A percentile compares a stretch with the other conserved stretches of the same genome.
phyloP scores from a whole-genome alignment of 1,140 invertebrate species.

The Drosophila persimilis region DNA sequence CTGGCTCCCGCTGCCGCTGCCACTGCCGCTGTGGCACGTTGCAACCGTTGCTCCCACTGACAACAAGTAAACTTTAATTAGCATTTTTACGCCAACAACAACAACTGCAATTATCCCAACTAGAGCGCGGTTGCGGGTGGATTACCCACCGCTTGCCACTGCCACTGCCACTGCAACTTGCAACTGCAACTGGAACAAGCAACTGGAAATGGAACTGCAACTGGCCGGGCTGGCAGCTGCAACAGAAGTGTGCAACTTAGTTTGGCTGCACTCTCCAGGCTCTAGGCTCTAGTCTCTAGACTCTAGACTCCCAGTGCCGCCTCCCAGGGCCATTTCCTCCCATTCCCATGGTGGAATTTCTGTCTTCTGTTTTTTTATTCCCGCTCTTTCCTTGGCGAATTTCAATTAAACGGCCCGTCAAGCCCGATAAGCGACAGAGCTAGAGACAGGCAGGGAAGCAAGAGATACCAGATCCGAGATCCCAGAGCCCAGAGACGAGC shows the following conservation, averaged over 20 bases:
- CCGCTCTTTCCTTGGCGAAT: constrained; percentile 50
- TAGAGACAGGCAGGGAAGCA: constrained; percentile 4
- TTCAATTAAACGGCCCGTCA: constrained; percentile 78
- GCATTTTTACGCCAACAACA: constrained; percentile 73
- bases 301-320: constrained; percentile 24
- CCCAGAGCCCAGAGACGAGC: constrained; percentile 12
- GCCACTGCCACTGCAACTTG: constrained; percentile 14
- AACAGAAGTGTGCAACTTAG: constrained; percentile 28
- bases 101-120: constrained; percentile 61
- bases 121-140: constrained; percentile 44
- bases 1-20: not conserved
- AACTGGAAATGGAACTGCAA: constrained; percentile 22
- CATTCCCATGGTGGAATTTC: constrained; percentile 54
- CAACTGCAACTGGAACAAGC: constrained; percentile 24
- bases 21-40: constrained; percentile 5
- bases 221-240: constrained; percentile 53
- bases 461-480: constrained; percentile 12
- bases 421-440: constrained; percentile 50
- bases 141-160: constrained; percentile 28
- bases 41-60: constrained; percentile 27
- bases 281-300: too few relatives aligned
- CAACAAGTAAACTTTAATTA: constrained; percentile 77
- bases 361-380: constrained; percentile 20
- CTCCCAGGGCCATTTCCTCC: constrained; percentile 28
- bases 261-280: not conserved